Base-by-base conservation (phyloP, 2,888 invertebrate genomes). In the Ceraclea dissimilis region DNA sequence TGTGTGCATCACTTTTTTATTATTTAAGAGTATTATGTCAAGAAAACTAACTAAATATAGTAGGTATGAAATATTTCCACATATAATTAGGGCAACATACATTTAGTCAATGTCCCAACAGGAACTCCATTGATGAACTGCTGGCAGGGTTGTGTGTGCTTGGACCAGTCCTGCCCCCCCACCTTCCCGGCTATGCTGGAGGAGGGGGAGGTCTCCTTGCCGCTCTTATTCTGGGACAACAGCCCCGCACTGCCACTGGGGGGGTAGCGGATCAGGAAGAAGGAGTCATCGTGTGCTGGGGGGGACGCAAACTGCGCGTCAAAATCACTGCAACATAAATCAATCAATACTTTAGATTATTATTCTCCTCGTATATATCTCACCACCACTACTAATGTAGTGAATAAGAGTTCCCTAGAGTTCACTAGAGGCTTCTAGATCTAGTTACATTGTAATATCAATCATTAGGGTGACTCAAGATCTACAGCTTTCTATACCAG, bases 201-300 rank as follows among this genome's bases (percentile, higher is more conserved):
- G 13, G 39, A 39, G 46, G 2, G 8, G 43, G 16, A 5, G n/a
- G 5, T 5, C 6, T 17, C 43, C 13, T 43, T 43, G 13, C 5
- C 13, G 43, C 17, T 13, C 5, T 13, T 13, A 18, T 66, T 65
- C 43, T 71, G 64, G 10, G 46, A 13, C 22, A 43, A 70, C 49
- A 57, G 52, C 39, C 73, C 73, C 44, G 65, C 67, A 53, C 67
- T 69, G 61, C 67, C 70, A 70, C 33, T 68, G 64, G 71, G 77
- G 13, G 82, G 82, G 67, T 86, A 86, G 51, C 83, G 79, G 63
- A 85, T 80, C 68, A 81, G 81, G 69, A 85, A 84, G 68, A 88
- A 88, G 52, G 82, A 84, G 66, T 88, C 88, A 69, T 88, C 88
- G 44, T 84, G 81, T 21, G 84, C 81, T 2, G 88, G 88, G 18